phyloP scores from a whole-genome alignment of 2,113 vertebrate genomes.

The Marcusenius ussheri region DNA sequence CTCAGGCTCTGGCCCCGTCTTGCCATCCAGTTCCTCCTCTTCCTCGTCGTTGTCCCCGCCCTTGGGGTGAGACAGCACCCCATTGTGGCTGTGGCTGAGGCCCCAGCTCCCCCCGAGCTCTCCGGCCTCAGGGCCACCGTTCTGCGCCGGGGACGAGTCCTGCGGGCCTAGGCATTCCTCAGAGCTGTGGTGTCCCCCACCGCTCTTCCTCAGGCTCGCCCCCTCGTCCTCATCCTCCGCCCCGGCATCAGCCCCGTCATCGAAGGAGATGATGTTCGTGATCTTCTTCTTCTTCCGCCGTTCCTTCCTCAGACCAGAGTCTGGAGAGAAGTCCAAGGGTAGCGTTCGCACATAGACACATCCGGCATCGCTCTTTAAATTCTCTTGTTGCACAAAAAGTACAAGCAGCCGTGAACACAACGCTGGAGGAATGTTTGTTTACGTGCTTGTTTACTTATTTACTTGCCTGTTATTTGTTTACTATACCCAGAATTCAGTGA shows the following conservation, averaged over 20 bases:
- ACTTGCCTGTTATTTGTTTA: background rate
- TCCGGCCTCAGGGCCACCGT: conserved; percentile 45
- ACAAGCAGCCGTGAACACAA: background rate
- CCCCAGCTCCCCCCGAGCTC: conserved; percentile 46
- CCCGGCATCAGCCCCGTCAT: conserved; percentile 72
- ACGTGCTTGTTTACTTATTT: background rate
- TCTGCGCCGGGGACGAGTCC: conserved; percentile 42
- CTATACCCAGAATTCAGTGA: background rate
- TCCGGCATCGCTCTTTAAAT: background rate
- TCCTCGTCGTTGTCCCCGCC: conserved; percentile 61
- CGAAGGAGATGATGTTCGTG: conserved; percentile 95
- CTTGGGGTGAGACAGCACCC: conserved; percentile 47
- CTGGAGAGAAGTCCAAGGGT: conserved; percentile 46
- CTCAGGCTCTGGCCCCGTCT: conserved; percentile 41
- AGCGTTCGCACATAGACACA: conserved; percentile 10
- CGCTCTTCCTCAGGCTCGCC: conserved; percentile 22
- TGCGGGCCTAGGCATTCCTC: conserved; percentile 47
- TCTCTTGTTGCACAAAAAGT: background rate
- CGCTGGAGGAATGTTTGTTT: background rate
- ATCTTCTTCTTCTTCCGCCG: conserved; percentile 89
- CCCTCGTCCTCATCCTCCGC: conserved; percentile 66
- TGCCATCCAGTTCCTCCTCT: conserved; percentile 56
- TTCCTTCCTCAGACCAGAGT: conserved; percentile 76
- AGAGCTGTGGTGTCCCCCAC: background rate
- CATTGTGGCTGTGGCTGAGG: conserved; percentile 36